Percentiles rank a stretch among this genome's conserved stretches.
These are phyloP conservation scores for Clepsis dumicolana DNA, from an alignment of 2,888 invertebrate species.

Conservation along the genomic window DNA sequence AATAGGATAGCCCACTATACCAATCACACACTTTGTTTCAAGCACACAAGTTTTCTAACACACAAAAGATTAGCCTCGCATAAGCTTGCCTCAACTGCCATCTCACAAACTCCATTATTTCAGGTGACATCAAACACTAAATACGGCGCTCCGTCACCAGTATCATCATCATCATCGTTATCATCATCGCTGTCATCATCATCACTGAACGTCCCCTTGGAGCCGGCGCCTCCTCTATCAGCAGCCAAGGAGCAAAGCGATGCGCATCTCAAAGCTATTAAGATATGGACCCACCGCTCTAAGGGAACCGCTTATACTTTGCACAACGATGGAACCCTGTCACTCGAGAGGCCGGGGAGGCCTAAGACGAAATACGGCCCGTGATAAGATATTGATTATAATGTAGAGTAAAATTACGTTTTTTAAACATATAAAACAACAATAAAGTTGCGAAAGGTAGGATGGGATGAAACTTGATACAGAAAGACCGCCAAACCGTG, in stretches of 20 bases:
- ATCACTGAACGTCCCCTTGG: constrained; percentile 53
- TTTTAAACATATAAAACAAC: no score
- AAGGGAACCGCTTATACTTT: constrained; percentile 76
- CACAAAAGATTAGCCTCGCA: no score
- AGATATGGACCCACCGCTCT: constrained; percentile 78
- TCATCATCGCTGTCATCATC: constrained; percentile 49
- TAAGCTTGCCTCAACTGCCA: no score
- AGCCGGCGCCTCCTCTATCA: constrained; percentile 66
- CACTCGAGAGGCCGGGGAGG: constrained; percentile 62
- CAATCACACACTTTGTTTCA: no score
- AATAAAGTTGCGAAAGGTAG: no score
- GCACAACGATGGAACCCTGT: constrained; percentile 75
- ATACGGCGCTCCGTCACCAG: constrained; percentile 41
- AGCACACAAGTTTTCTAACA: no score
- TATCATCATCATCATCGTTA: constrained; percentile 44
- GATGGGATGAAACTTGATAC: no score
- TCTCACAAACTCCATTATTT: constrained; percentile 45
- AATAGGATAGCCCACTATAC: no score
- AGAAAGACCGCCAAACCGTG: no score
- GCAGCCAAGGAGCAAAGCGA: constrained; percentile 72
- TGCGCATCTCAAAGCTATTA: constrained; percentile 75
- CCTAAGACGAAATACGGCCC: constrained; percentile 46
- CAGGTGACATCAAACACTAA: constrained; percentile 65
- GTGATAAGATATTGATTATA: neutral
- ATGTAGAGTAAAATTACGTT: neutral